Evolutionary conservation across 1,140 invertebrate species (phyloP).

Genomic region (Meloidogyne floridensis): DNA sequence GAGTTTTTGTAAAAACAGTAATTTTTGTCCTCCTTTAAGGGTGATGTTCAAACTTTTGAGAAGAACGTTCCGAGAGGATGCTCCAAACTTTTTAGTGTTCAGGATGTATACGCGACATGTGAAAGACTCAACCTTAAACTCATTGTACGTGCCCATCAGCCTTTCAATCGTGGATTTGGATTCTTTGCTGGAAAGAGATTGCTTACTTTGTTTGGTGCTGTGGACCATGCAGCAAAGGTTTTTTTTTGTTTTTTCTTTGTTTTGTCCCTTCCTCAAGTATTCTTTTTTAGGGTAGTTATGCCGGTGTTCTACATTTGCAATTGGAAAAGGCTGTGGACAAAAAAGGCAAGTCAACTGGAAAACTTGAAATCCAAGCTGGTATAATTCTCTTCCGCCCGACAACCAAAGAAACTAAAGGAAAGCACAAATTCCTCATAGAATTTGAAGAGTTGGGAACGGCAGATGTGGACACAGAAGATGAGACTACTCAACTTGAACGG

Average conservation of each 20-base stretch:
- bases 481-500: background rate
- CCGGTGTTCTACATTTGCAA: background rate
- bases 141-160: background rate
- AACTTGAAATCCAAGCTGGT: background rate
- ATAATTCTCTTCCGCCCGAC: background rate
- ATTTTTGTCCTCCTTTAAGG: background rate
- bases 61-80: background rate
- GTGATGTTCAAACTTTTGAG: background rate
- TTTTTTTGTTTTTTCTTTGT: background rate
- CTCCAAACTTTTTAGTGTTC: background rate
- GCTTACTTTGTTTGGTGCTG: background rate
- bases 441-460: background rate
- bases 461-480: background rate
- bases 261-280: background rate
- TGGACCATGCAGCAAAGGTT: background rate
- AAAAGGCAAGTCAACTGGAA: background rate
- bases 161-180: background rate
- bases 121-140: background rate
- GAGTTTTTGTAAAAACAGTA: background rate
- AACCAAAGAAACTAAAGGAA: background rate
- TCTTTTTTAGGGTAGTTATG: background rate
- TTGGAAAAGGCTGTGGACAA: background rate
- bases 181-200: background rate
- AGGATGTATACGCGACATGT: background rate
- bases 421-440: background rate